Evolutionary conservation across 2,113 vertebrate genomes (phyloP).

Genomic region (Nestor notabilis): DNA sequence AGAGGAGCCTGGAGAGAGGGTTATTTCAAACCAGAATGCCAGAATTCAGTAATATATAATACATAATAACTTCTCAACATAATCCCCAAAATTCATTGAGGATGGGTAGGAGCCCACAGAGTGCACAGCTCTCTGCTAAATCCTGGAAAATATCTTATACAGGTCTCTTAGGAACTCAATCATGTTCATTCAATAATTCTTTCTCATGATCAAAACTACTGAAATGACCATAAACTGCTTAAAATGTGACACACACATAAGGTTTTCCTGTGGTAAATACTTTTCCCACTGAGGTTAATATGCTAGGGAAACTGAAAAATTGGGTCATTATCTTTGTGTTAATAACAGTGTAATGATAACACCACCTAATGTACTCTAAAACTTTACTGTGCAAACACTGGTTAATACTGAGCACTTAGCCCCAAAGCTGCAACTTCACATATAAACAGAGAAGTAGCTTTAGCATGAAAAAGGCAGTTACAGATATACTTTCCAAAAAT

Average conservation of each 20-base stretch:
- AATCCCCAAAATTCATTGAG: neutral
- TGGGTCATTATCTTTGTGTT: neutral
- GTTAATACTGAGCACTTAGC: neutral
- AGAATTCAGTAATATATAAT: neutral
- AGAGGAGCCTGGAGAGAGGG: neutral
- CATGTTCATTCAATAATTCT: fast-evolving
- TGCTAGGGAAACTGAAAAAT: neutral
- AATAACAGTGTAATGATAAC: neutral
- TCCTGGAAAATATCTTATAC: neutral
- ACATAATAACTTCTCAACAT: neutral
- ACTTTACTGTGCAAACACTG: neutral
- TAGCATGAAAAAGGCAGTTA: neutral
- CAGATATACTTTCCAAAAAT: neutral
- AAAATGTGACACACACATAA: neutral
- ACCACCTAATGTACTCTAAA: neutral
- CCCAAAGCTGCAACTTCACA: neutral
- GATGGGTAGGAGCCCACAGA: neutral
- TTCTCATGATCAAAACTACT: neutral
- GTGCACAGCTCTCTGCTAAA: neutral
- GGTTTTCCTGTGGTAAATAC: neutral
- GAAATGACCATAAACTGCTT: neutral
- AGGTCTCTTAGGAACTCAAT: neutral
- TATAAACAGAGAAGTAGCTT: neutral
- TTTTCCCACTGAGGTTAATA: neutral
- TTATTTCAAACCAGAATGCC: neutral